These are phyloP conservation scores for Leptatherina wallacei DNA, from an alignment of 2,797 vertebrate species.

Conservation along the genomic window DNA sequence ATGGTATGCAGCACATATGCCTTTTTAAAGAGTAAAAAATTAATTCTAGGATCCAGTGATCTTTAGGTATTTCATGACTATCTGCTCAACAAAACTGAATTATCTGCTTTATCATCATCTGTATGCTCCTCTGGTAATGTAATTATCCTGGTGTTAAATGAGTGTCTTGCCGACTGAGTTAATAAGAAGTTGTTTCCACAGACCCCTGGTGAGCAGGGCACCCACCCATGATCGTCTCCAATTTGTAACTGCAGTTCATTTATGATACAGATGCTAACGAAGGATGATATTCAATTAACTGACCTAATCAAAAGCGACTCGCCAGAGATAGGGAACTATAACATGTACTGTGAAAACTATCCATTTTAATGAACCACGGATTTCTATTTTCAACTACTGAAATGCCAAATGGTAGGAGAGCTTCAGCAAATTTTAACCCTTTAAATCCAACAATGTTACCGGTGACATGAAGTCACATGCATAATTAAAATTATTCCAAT, in stretches of 20 bases:
- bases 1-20: neutral
- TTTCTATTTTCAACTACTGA: slow-evolving; percentile 6
- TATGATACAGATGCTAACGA: slow-evolving; percentile 49
- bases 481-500: neutral
- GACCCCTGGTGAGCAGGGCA: slow-evolving; percentile 43
- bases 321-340: slow-evolving; percentile 10
- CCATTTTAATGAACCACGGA: slow-evolving; percentile 21
- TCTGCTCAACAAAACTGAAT: slow-evolving; percentile 28
- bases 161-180: slow-evolving; percentile 45
- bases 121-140: slow-evolving; percentile 50
- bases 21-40: neutral
- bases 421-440: neutral
- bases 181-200: slow-evolving; percentile 54
- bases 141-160: slow-evolving; percentile 62
- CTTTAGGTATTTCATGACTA: slow-evolving; percentile 13
- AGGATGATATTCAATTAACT: slow-evolving; percentile 61
- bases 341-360: slow-evolving; percentile 16
- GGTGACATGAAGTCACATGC: neutral
- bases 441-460: neutral
- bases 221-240: slow-evolving; percentile 59
- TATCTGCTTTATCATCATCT: slow-evolving; percentile 39
- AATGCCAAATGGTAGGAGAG: slow-evolving; percentile 18
- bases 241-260: slow-evolving; percentile 56
- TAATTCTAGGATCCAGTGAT: neutral
- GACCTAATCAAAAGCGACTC: slow-evolving; percentile 50